Evolutionary conservation across 2,888 invertebrate species (phyloP), one percentile per base, ranked within the genome.

Genomic region (Drosophila antonietae): DNA sequence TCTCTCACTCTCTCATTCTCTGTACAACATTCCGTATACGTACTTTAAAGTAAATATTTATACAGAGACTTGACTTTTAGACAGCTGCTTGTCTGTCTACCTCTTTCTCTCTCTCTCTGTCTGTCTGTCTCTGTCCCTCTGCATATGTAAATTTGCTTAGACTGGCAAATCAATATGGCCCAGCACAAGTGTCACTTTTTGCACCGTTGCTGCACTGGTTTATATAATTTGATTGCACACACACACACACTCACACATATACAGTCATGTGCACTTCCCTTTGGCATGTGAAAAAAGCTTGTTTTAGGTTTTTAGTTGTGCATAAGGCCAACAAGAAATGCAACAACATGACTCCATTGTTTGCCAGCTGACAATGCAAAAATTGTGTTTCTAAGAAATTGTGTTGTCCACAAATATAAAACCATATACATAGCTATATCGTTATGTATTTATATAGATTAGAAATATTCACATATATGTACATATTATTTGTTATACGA

Each of bases 41-140:
- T 71, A 70, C 72, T 79, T 82, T 74, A 77, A 82, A 67, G 80
- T 72, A 82, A 82, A 82, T 81, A 82, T 82, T 82, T 82, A 74
- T 68, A 63, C 80, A 72, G 68, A 60, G 57, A 66, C 69, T 68
- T 76, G 79, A 72, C 84, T 74, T 69, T 69, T 68, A 60, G 81
- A 75, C 81, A 69, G 23, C 37, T 37, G 61, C 66, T 4, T n/a
- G 6, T 33, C n/a, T 49, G 3, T 51, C 33, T 7, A 44, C 37
- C 23, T 33, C n/a, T 37, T n/a, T 35, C 47, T 35, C 7, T 39
- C 14, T 59, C 31, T 10, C 15, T 53, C 18, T n/a, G 3, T 41
- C 18, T 31, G 12, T 28, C 1, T 39, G 1, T 41, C 2, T 15
- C 14, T 23, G 28, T 28, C 8, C 5, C 15, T 18, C 33, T 74